These are phyloP conservation scores for Orthosia gothica DNA, from an alignment of 2,888 invertebrate species.

Conservation along the genomic window DNA sequence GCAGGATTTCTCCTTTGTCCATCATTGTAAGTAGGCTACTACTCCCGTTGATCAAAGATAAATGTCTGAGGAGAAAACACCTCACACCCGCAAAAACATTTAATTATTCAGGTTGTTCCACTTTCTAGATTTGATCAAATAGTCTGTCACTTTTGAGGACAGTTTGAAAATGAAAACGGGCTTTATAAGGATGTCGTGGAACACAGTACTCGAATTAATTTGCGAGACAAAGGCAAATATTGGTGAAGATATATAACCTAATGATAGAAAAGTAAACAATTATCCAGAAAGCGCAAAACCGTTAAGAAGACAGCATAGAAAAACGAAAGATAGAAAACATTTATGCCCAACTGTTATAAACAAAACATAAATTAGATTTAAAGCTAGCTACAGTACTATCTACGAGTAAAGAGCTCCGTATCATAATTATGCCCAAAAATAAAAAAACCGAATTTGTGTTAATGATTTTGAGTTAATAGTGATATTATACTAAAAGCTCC, in stretches of 20 bases:
- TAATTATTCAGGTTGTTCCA: conserved; percentile 38
- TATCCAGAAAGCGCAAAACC: background rate
- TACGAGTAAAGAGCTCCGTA: too few species aligned
- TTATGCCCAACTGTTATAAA: too few species aligned
- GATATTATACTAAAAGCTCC: background rate
- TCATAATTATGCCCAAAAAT: background rate
- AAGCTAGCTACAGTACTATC: too few species aligned
- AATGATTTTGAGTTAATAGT: background rate
- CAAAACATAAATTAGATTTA: too few species aligned
- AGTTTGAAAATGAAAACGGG: background rate
- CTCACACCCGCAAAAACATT: conserved; percentile 29
- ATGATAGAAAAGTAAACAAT: too few species aligned
- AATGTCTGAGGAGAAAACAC: conserved; percentile 41
- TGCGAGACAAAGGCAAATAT: too few species aligned
- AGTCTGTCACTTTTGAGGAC: background rate
- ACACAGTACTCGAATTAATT: background rate
- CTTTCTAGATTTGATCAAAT: conserved; percentile 41
- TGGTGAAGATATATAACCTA: background rate
- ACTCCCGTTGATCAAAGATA: conserved; percentile 41
- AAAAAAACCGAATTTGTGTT: background rate
- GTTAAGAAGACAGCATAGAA: too few species aligned
- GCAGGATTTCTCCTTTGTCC: conserved; percentile 24
- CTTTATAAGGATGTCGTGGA: background rate
- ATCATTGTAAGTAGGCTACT: conserved; percentile 44
- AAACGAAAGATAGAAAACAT: too few species aligned